Base-by-base conservation (phyloP, 1,140 invertebrate species). In the Cotesia vestalis region DNA sequence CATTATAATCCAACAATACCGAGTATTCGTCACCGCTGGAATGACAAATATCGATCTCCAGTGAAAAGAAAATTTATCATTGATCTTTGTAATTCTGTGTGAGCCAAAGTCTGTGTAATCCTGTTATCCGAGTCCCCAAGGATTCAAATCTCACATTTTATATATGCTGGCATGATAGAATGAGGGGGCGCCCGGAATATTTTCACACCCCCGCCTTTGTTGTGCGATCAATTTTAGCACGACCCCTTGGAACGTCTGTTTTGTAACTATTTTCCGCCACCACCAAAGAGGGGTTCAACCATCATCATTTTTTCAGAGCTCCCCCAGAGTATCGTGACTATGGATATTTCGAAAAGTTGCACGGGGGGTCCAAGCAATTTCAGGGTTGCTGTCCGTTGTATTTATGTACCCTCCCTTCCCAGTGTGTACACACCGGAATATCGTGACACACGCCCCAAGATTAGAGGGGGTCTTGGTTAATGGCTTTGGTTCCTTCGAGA, bases 251-350 rank as follows among this genome's bases (percentile, higher is more conserved):
- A 51, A 69, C 63, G 66, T 75, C 73, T 75, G 70, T 77, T 77
- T 77, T 77, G 76, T 77, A 77, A 75, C 72, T 72, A 77, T 77
- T 77, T 77, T 77, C 74, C 76, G 72, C 63, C 64, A 75, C 57
- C 71, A 72, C 73, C 61, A 51, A 17, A 46, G 38, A 62, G 40
- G 40, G 40, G 40, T 46, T 46, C 40, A 46, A 55, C 71, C 71
- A 62, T 70, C 53, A 20, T 40, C 38, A 52, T 34, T 51, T 63
- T 14, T 52, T 64, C 20, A 20, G 52, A 57, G 6, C 61, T 9
- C 20, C 14, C 60, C 35, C 20, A 35, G 11, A 17, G 61, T 52
- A 59, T 59, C 63, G 73, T 75, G 71, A 73, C 71, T 72, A 73
- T 73, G 73, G 62, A 73, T 71, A 57, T 69, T 66, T 55, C 64